A percentile compares a stretch with the other conserved stretches of the same genome.
Evolutionary conservation across 2,888 invertebrate genomes (phyloP).

Genomic region (Xestobium rufovillosum): DNA sequence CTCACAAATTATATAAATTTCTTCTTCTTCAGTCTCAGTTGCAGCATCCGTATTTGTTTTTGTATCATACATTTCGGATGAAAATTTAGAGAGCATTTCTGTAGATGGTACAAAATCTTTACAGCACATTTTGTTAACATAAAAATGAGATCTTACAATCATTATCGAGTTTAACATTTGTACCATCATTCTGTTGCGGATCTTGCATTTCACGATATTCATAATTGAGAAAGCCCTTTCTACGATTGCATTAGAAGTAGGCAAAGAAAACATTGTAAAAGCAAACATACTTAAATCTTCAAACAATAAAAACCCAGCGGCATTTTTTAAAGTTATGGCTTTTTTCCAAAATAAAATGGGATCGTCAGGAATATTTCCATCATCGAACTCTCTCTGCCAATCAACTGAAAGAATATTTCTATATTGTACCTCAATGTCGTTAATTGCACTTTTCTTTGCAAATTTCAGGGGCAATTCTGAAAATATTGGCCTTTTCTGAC

Average conservation of each 20-base stretch:
- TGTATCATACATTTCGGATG: too few species aligned
- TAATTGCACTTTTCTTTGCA: not conserved
- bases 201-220: not conserved
- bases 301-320: not conserved
- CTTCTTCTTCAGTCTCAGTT: too few species aligned
- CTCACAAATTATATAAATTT: too few species aligned
- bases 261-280: slow-evolving; percentile 1
- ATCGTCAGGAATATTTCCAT: slow-evolving; percentile 1
- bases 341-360: slow-evolving; percentile 2
- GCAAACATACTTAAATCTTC: not conserved
- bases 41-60: too few species aligned
- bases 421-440: slow-evolving; percentile 1
- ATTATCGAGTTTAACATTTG: slow-evolving; percentile 1
- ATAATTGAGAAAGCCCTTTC: not conserved
- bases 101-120: too few species aligned
- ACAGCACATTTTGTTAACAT: too few species aligned
- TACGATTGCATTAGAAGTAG: not conserved
- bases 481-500: slow-evolving; percentile 1
- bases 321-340: not conserved
- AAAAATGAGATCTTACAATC: too few species aligned
- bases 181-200: slow-evolving; percentile 1
- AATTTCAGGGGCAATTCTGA: not conserved
- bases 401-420: slow-evolving; percentile 1
- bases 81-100: too few species aligned
- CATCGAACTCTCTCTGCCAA: not conserved